A percentile compares a stretch with the other conserved stretches of the same genome.
These are phyloP conservation scores for Drosophila anomelani DNA, from an alignment of 2,888 invertebrate genomes.

Conservation along the genomic window DNA sequence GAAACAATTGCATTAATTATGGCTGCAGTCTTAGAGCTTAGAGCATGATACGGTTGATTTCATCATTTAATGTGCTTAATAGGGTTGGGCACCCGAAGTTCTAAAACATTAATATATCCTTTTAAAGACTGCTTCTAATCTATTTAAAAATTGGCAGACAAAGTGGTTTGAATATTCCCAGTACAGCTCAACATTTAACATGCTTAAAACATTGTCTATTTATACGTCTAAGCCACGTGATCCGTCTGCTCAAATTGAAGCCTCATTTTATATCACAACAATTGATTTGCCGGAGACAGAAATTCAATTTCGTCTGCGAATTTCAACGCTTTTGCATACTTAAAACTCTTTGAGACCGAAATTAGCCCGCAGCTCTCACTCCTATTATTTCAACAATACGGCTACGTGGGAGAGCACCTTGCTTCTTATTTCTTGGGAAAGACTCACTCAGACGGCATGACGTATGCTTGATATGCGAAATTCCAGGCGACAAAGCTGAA, in stretches of 20 bases:
- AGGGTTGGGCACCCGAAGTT: no score
- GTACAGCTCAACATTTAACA: conserved; percentile 11
- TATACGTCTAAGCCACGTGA: conserved; percentile 8
- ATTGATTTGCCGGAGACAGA: conserved; percentile 30
- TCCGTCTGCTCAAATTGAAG: background rate
- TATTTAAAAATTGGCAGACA: background rate
- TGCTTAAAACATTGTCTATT: conserved; percentile 6
- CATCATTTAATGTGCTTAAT: background rate
- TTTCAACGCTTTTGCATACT: conserved; percentile 21
- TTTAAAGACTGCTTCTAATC: background rate
- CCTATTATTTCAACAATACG: conserved; percentile 1
- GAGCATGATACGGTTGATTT: background rate
- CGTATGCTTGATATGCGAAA: conserved; percentile 57
- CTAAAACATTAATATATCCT: no score
- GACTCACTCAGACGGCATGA: conserved; percentile 54
- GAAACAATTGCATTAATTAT: conserved; percentile 26
- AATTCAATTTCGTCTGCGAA: conserved; percentile 27
- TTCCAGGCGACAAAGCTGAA: conserved; percentile 33
- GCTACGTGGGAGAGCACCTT: background rate
- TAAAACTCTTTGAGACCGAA: conserved; percentile 36
- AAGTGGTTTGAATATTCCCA: background rate
- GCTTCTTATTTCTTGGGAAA: conserved; percentile 36
- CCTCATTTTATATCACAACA: conserved; percentile 6
- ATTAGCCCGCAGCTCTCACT: conserved; percentile 23
- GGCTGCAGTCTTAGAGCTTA: background rate